Conservation (phyloP, 64 coral and sea anemone species). For the Pachyseris speciosa region DNA sequence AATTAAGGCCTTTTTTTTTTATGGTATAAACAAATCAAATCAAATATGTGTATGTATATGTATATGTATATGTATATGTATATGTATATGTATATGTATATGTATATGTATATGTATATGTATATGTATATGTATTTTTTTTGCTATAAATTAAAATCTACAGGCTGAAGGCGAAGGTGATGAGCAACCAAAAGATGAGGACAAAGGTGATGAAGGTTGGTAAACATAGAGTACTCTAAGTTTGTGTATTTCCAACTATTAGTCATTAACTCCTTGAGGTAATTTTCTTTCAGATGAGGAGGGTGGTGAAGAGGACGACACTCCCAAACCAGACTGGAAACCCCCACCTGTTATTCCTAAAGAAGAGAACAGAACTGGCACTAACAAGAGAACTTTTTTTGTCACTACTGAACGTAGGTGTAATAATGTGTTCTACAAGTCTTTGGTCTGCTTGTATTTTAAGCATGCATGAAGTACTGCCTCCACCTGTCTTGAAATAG, state of each 20-base stretch:
- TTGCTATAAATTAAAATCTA: neutral
- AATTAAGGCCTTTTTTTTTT: too few relatives aligned
- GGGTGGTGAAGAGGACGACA: slow-evolving; percentile 90
- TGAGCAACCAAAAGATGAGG: slow-evolving; percentile 92
- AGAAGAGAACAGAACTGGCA: slow-evolving; percentile 94
- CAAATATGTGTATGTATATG: too few relatives aligned
- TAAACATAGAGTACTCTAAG: neutral
- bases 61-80: too few relatives aligned
- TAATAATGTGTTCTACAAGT: neutral
- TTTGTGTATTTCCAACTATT: too few relatives aligned
- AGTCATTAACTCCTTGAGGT: neutral
- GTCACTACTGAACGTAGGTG: slow-evolving; percentile 91
- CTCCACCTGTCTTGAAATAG: too few relatives aligned
- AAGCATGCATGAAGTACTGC: too few relatives aligned
- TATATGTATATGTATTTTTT: neutral
- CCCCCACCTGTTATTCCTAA: slow-evolving; percentile 83
- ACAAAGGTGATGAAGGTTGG: slow-evolving; percentile 85
- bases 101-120: too few relatives aligned
- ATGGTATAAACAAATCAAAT: too few relatives aligned
- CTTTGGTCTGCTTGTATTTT: too few relatives aligned
- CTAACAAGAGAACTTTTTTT: slow-evolving; percentile 95
- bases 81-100: too few relatives aligned
- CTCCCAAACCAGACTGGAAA: slow-evolving; percentile 96
- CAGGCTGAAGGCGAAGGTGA: slow-evolving; percentile 85
- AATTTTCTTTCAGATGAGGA: slow-evolving; percentile 75